Base-by-base conservation (phyloP, 2,797 vertebrate genomes). In the Trachops cirrhosus region DNA sequence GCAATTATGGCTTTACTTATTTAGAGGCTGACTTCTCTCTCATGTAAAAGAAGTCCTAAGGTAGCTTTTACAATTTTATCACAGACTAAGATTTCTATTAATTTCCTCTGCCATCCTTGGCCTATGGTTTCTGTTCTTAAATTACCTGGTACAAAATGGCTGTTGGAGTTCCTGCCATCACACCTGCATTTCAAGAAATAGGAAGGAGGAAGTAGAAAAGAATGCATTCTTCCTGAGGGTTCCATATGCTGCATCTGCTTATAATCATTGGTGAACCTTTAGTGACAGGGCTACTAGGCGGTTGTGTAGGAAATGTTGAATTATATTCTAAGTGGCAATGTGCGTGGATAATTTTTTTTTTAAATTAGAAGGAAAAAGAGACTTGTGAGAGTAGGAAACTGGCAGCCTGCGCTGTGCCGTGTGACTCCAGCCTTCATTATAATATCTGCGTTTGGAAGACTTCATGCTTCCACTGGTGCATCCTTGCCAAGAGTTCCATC, bases 361-460 rank as follows among this genome's bases (percentile, higher is more conserved):
- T n/a, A n/a, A 79, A 80, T 82, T 54, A 44, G 37, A 86, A 91
- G n/a, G 37, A 93, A 67, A 41, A 93, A 93, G 34, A 88, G 44
- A 73, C 54, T 78, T 54, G 19, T 39, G 14, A 70, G 39, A 18
- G n/a, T 64, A 64, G 62, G 21, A 77, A 91, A 83, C 84, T 71
- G 18, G 70, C 26, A 71, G 77, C 32, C 46, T 87, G 19, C 50
- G 71, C 34, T 80, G 22, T n/a, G 19, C 8, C 21, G 39, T 48
- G 44, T 54, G 68, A 41, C 50, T 78, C 41, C 7, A 88, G 52
- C 16, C 22, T 75, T 94, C 46, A 39, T 67, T 87, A 9, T 48
- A 18, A 50, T 44, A 19, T 83, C 15, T 83, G 1, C 26, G 50
- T 79, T 86, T 67, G 22, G 16, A 89, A 95, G 41, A 74, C n/a